phyloP scores from a whole-genome alignment of 2,797 vertebrate genomes.

The Numenius phaeopus region DNA sequence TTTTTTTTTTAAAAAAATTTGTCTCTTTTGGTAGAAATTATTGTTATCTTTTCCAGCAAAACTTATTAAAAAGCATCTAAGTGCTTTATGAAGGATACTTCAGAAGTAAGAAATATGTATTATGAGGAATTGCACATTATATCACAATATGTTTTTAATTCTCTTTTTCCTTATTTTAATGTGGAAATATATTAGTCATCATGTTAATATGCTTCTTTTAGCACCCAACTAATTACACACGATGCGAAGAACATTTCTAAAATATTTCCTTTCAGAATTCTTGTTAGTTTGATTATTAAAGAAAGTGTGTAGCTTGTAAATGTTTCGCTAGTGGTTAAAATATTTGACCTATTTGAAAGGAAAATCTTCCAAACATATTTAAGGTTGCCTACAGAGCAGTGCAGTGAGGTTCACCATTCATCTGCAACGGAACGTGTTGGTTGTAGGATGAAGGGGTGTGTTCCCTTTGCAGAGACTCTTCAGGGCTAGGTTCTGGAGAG shows the following conservation, averaged over 20 bases:
- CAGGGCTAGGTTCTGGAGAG: not conserved
- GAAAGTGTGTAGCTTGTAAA: not conserved
- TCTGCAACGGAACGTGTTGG: fast-evolving
- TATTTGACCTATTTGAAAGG: not conserved
- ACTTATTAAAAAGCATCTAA: not conserved
- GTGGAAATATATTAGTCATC: not conserved
- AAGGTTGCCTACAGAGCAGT: not conserved
- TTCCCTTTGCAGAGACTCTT: not conserved
- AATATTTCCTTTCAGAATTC: not conserved
- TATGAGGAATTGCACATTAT: not conserved
- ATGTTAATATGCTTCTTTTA: not conserved
- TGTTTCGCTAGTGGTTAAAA: not conserved
- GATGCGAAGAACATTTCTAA: not conserved
- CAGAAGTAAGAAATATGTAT: not conserved
- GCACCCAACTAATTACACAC: not conserved
- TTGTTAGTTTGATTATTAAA: not conserved
- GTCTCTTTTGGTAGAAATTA: not conserved
- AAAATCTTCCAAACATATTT: not conserved
- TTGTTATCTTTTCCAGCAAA: not conserved
- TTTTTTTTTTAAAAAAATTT: too few species aligned
- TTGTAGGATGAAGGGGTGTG: fast-evolving
- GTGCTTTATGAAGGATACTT: not conserved
- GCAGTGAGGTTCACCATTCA: not conserved
- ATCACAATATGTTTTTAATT: not conserved
- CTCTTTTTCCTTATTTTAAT: not conserved